phyloP scores from a whole-genome alignment of 2,888 invertebrate genomes.

The Ligdia adustata region DNA sequence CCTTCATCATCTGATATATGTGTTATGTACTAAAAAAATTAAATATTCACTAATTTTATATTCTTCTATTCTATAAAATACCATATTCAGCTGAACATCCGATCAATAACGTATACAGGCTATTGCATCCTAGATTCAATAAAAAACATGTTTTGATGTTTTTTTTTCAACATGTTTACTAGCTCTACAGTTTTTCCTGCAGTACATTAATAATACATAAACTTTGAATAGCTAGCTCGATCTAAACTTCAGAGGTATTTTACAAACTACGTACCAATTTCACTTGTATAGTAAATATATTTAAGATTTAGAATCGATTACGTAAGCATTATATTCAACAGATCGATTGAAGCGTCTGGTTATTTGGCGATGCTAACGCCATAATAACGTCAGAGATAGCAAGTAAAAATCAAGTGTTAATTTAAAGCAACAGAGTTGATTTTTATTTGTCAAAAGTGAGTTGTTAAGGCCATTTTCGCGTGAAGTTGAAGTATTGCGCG shows the following conservation, averaged over 20 bases:
- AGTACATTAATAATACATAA: conserved; percentile 1
- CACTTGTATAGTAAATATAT: conserved; percentile 32
- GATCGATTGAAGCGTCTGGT: conserved; percentile 54
- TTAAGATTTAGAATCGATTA: conserved; percentile 48
- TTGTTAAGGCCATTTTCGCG: conserved; percentile 42
- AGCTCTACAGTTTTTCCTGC: conserved; percentile 2
- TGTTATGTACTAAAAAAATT: no score
- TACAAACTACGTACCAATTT: conserved; percentile 34
- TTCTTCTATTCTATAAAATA: no score
- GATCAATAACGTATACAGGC: not conserved
- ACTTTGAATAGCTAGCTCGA: conserved; percentile 9
- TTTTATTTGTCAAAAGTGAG: conserved; percentile 13
- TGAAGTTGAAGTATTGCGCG: conserved; percentile 61
- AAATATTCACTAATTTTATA: no score
- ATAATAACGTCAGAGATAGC: not conserved
- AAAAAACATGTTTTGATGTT: not conserved
- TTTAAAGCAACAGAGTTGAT: conserved; percentile 16
- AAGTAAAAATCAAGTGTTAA: not conserved
- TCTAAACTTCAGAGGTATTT: conserved; percentile 32
- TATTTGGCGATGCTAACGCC: conserved; percentile 24
- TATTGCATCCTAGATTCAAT: not conserved
- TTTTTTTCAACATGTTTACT: not conserved
- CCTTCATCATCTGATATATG: no score
- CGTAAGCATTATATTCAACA: conserved; percentile 46
- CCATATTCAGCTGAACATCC: not conserved